Evolutionary conservation across 2,113 vertebrate species (phyloP).

Genomic region (Chionomys nivalis): DNA sequence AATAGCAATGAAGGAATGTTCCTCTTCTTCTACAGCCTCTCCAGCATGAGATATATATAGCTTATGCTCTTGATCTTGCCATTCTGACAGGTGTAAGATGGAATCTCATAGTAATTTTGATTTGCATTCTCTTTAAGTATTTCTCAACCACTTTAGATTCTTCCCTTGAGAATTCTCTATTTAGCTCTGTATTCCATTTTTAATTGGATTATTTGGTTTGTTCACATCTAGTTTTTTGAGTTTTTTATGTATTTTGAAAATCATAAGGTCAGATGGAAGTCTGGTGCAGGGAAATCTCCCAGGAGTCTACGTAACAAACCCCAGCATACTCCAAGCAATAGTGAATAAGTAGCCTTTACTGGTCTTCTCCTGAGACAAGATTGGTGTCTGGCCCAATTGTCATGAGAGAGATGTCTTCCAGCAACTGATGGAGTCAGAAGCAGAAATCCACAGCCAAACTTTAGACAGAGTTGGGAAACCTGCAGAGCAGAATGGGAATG

Average conservation of each 20-base stretch:
- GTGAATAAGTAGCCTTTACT: not conserved
- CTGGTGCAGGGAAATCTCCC: not conserved
- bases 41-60: not conserved
- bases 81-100: not conserved
- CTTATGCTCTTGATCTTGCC: no score
- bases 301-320: not conserved
- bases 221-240: not conserved
- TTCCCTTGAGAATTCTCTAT: not conserved
- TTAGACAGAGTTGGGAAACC: not conserved
- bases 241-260: not conserved
- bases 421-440: not conserved
- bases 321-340: not conserved
- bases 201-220: not conserved
- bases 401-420: not conserved
- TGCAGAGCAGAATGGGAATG: not conserved
- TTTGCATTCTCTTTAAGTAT: not conserved
- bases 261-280: not conserved
- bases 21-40: not conserved
- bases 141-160: not conserved
- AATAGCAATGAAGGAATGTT: not conserved
- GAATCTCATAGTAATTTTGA: not conserved
- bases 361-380: not conserved
- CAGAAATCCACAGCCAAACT: not conserved
- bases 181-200: not conserved
- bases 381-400: not conserved